These are phyloP conservation scores for Papilio helenus DNA, from an alignment of 1,140 invertebrate species.

Conservation along the genomic window DNA sequence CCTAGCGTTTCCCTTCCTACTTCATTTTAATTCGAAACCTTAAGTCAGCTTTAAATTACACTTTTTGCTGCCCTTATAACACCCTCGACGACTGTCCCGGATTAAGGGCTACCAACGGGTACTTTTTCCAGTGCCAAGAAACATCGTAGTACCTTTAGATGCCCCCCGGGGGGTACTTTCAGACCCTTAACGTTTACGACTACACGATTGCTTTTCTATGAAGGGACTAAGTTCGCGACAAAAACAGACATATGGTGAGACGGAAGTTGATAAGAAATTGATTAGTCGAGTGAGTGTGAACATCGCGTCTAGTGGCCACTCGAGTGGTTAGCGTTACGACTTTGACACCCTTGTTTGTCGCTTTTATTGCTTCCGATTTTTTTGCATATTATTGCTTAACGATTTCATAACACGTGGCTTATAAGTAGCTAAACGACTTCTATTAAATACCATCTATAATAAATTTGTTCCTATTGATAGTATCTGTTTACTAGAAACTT, in stretches of 20 bases:
- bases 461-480: no score
- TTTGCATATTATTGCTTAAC: not conserved
- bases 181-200: constrained; percentile 82
- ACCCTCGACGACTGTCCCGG: constrained; percentile 70
- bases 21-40: constrained; percentile 82
- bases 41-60: constrained; percentile 81
- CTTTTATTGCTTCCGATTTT: constrained; percentile 12
- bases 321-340: constrained; percentile 36
- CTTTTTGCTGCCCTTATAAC: constrained; percentile 78
- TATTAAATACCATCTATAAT: no score
- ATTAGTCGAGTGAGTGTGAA: constrained; percentile 58
- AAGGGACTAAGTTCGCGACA: constrained; percentile 75
- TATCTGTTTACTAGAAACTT: no score
- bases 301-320: constrained; percentile 46
- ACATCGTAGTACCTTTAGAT: constrained; percentile 70
- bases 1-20: constrained; percentile 44
- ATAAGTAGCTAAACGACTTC: not conserved
- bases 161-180: constrained; percentile 74
- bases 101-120: constrained; percentile 70
- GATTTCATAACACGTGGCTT: not conserved
- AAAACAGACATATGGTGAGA: constrained; percentile 70
- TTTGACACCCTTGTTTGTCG: constrained; percentile 30
- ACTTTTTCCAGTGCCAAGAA: constrained; percentile 79
- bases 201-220: constrained; percentile 83
- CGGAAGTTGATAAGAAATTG: constrained; percentile 65